Conservation (phyloP, 2,888 invertebrate genomes). For the Phoenoteleia sp. region DNA sequence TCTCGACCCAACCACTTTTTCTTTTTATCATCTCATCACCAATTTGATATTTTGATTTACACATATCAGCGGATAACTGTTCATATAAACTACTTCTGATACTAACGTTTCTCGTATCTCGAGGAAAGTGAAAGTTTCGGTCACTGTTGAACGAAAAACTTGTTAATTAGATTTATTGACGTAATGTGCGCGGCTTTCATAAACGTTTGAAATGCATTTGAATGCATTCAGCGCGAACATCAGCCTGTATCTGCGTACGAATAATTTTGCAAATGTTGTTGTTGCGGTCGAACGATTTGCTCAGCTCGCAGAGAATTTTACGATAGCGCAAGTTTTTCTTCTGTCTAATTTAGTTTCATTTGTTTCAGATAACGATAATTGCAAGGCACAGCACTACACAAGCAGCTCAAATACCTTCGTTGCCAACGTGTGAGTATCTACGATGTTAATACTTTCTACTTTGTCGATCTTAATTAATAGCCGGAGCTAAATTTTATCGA, state of each 20-base stretch:
- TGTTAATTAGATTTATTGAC: constrained; percentile 58
- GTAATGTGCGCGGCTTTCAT: constrained; percentile 46
- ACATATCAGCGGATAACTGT: constrained; percentile 1
- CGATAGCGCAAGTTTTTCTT: background rate
- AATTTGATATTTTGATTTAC: constrained; percentile 3
- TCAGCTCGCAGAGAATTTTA: background rate
- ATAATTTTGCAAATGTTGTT: background rate
- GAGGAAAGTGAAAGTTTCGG: constrained; percentile 56
- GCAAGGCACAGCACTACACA: constrained; percentile 81
- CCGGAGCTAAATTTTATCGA: constrained; percentile 5
- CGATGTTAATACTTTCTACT: constrained; percentile 60
- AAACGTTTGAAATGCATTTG: constrained; percentile 19
- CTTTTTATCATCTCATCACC: background rate
- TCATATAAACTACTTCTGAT: constrained; percentile 38
- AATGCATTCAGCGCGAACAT: constrained; percentile 2
- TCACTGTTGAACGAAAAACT: constrained; percentile 12
- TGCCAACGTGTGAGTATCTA: constrained; percentile 83
- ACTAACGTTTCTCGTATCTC: constrained; percentile 9
- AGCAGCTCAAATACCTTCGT: constrained; percentile 84
- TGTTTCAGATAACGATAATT: constrained; percentile 84
- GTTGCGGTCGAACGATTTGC: background rate
- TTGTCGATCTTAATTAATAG: constrained; percentile 51
- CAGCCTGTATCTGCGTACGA: background rate
- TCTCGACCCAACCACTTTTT: constrained; percentile 15
- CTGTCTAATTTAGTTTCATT: constrained; percentile 50